Percentiles rank a stretch among this genome's conserved stretches.
These are phyloP conservation scores for Catocala sponsa DNA, from an alignment of 2,888 invertebrate species.

Conservation along the genomic window DNA sequence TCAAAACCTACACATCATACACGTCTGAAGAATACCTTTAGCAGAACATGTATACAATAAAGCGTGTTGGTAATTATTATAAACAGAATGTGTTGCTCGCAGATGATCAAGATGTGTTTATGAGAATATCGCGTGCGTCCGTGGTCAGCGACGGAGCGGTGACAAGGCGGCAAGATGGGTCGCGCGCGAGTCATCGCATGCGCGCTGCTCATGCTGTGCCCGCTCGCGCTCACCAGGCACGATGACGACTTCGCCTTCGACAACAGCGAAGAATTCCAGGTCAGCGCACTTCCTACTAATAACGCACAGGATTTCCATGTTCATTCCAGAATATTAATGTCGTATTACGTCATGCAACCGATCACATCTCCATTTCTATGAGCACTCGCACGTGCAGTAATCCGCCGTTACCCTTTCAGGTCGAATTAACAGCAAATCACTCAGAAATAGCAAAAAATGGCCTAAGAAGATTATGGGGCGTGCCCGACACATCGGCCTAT, in stretches of 20 bases:
- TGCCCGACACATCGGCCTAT: conserved; percentile 90
- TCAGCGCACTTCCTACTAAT: conserved; percentile 42
- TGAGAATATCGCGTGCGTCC: conserved; percentile 63
- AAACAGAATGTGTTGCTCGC: conserved; percentile 57
- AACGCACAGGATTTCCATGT: conserved; percentile 40
- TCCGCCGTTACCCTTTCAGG: conserved; percentile 61
- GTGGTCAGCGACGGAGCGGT: conserved; percentile 46
- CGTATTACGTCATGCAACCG: conserved; percentile 36
- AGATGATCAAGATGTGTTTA: conserved; percentile 80
- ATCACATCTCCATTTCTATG: conserved; percentile 23
- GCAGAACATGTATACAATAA: too few relatives aligned
- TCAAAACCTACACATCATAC: too few relatives aligned
- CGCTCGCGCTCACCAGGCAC: conserved; percentile 78
- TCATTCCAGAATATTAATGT: conserved; percentile 47
- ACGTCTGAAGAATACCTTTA: too few relatives aligned
- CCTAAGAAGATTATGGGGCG: conserved; percentile 86
- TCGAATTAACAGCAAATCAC: conserved; percentile 81
- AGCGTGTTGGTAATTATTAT: too few relatives aligned
- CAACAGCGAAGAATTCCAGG: conserved; percentile 84
- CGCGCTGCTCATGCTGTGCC: conserved; percentile 76
- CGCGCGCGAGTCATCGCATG: conserved; percentile 72
- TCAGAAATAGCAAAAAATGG: conserved; percentile 84
- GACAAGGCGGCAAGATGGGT: conserved; percentile 66
- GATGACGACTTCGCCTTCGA: conserved; percentile 87
- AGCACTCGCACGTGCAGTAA: conserved; percentile 11